Base-by-base conservation (phyloP, 2,888 invertebrate genomes). In the Hyposoter didymator region DNA sequence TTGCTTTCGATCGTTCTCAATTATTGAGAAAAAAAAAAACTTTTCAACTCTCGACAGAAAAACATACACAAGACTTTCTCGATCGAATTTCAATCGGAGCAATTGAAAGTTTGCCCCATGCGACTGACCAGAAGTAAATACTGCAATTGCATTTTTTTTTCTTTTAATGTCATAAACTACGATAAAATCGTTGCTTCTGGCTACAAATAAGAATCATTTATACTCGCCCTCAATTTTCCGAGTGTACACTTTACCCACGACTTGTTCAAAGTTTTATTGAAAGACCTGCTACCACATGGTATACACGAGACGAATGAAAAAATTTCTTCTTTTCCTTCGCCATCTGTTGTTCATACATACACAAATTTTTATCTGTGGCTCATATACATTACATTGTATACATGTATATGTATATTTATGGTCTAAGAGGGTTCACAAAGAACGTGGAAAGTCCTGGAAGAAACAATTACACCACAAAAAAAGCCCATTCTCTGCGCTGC, bases 401-500 rank as follows among this genome's bases (percentile, higher is more conserved):
- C 19, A 35, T 32, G 19, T 59, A 47, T n/a, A 32, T 59, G 22
- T 75, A 74, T 76, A 59, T 45, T 62, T 64, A 81, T n/a, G 35
- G 32, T 78, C n/a, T 45, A 28, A 62, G 49, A 73, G 64, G 49
- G 45, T 62, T 67, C 82, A 59, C 59, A 74, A 86, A 85, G 81
- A 87, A 84, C 78, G 66, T 69, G 70, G 82, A 76, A 86, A 86
- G 66, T 87, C 78, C 86, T 73, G 86, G 78, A 82, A 82, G 82
- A 80, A 88, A 91, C 89, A 91, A 91, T 91, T 90, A 88, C 88
- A 88, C 84, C 86, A 84, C 87, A 85, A 88, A 84, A 90, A 90
- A 49, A 59, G 89, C 90, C 87, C 87, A 83, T 76, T 80, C 80
- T 83, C 59, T 55, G 32, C 80, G 55, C 28, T 47, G 64, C 85